Evolutionary conservation across 2,797 vertebrate genomes (phyloP).

Genomic region (Simalia tracyae): DNA sequence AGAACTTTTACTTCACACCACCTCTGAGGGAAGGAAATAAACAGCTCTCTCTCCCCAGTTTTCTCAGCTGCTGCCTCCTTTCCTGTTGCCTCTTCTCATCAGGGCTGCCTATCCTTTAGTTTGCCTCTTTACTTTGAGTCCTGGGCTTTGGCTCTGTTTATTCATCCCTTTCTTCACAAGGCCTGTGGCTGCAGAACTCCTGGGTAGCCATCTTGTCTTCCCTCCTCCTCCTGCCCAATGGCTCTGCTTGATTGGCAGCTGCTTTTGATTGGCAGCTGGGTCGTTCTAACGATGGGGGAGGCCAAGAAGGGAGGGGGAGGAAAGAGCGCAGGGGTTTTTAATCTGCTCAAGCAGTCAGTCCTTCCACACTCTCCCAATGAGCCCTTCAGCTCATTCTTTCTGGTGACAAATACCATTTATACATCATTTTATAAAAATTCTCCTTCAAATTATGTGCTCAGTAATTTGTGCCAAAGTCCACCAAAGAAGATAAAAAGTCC

Average conservation of each 20-base stretch:
- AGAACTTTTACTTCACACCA: neutral
- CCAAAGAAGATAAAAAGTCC: too few relatives aligned
- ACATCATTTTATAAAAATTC: too few relatives aligned
- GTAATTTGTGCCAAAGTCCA: neutral
- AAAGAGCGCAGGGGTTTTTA: neutral
- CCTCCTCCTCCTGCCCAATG: neutral
- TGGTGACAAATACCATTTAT: too few relatives aligned
- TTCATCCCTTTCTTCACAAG: neutral
- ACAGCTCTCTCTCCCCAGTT: neutral
- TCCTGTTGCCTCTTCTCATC: neutral
- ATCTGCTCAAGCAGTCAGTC: neutral
- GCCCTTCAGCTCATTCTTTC: neutral
- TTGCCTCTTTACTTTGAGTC: neutral
- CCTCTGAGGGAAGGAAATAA: neutral
- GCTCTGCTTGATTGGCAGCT: neutral
- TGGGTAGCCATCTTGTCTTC: neutral
- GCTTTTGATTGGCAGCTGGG: neutral
- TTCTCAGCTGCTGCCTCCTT: neutral
- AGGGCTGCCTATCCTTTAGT: neutral
- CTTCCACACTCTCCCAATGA: neutral
- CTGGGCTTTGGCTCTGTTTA: neutral
- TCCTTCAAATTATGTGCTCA: neutral
- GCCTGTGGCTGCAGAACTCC: neutral
- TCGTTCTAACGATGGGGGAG: neutral
- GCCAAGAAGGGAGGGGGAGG: neutral